Evolutionary conservation across 2,888 invertebrate species (phyloP), one percentile per base, ranked within the genome.

Genomic region (Cepaea hortensis): DNA sequence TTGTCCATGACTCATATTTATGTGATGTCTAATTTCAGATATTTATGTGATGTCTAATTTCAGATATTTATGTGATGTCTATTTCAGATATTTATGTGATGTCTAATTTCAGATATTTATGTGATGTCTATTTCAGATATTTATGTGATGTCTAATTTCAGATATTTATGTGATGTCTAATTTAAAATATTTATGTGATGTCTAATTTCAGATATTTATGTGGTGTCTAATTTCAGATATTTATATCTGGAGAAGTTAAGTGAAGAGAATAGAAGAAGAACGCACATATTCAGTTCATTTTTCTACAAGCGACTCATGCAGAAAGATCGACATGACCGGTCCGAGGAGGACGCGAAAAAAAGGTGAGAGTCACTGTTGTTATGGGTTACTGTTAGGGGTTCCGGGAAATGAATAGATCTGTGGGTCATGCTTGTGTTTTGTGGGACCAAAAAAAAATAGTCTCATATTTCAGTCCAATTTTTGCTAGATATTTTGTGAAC

Each of bases 221-320:
- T 55, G 55, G 3, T 76, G 50, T 73, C 87, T 50, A 85, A 81
- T 88, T 90, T 9, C 91, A 95, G 95, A 90, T 97, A 97, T 95
- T 95, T 98, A 89, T 96, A 97, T 89, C 94, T 96, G 84, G 97
- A 97, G 92, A 95, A 97, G 81, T 94, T 98, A 87, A 96, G 96
- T 13, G 95, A 96, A 88, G 96, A 95, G 85, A 96, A 97, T 94
- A 96, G 97, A 91, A 96, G 96, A 88, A 96, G 97, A 93, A 98
- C 98, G 62, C 98, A 98, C 94, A 96, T 99, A 65, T 99, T 99
- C 95, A 98, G 98, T 94, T 97, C 98, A 50, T 99, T 98, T 95
- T 99, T 99, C 95, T 99, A 98, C 94, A 98, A 97, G 94, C 96
- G 98, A 87, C 95, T 99, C 75, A 98, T 98, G 3, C 97, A 97